Percentiles rank a stretch among this genome's conserved stretches.
These are phyloP conservation scores for Rhizomys pruinosus DNA, from an alignment of 2,113 vertebrate genomes.

Conservation along the genomic window DNA sequence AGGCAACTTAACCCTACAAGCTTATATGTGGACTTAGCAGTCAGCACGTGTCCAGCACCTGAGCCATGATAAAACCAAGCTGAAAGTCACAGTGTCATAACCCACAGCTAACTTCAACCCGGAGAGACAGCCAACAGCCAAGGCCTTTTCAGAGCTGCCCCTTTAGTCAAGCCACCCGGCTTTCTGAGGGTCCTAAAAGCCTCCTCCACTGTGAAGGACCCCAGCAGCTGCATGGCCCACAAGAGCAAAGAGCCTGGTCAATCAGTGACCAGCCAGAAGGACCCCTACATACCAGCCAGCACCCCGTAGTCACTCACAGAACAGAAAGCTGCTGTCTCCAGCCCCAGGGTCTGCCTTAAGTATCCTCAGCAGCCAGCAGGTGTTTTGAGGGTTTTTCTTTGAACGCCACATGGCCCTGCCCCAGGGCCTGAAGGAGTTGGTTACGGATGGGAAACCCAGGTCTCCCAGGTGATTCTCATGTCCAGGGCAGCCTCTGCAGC, in stretches of 20 bases:
- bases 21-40: background rate
- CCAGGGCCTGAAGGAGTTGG: background rate
- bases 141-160: background rate
- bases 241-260: background rate
- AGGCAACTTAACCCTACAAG: background rate
- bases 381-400: background rate
- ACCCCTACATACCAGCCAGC: rapidly evolving
- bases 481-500: background rate
- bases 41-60: background rate
- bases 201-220: background rate
- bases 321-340: background rate
- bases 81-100: background rate
- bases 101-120: background rate
- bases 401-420: background rate
- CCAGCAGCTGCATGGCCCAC: background rate
- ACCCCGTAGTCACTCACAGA: background rate
- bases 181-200: background rate
- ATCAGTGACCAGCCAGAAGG: background rate
- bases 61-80: background rate
- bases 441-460: rapidly evolving
- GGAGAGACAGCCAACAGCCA: background rate
- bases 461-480: constrained; percentile 3
- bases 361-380: constrained; percentile 13
- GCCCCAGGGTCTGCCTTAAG: constrained; percentile 13
- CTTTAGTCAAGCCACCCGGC: rapidly evolving